Evolutionary conservation across 2,888 invertebrate species (phyloP).

Genomic region (Drosophila neotestacea): DNA sequence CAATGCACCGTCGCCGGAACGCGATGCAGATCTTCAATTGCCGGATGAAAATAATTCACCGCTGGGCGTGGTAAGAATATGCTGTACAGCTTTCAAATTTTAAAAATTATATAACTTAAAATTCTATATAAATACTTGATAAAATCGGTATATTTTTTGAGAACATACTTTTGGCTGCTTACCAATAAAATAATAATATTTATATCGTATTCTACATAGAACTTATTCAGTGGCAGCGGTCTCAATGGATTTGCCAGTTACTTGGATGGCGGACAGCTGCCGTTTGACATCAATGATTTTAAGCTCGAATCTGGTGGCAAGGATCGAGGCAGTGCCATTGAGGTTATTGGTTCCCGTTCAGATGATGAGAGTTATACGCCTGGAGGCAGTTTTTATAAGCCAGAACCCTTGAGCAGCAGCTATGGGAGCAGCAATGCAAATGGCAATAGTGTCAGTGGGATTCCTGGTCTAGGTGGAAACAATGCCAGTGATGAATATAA

Average conservation of each 20-base stretch:
- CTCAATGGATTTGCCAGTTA: slow-evolving; percentile 88
- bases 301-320: slow-evolving; percentile 76
- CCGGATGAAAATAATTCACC: slow-evolving; percentile 86
- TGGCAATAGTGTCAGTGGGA: slow-evolving; percentile 41
- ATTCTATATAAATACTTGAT: too few species aligned
- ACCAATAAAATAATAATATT: neutral
- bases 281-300: slow-evolving; percentile 87
- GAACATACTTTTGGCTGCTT: too few species aligned
- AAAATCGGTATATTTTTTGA: too few species aligned
- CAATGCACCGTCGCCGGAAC: slow-evolving; percentile 91
- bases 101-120: too few species aligned
- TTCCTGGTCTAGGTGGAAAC: slow-evolving; percentile 55
- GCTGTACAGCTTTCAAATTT: too few species aligned
- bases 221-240: slow-evolving; percentile 77
- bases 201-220: slow-evolving; percentile 58
- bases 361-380: slow-evolving; percentile 86
- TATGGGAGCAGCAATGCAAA: slow-evolving; percentile 45
- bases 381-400: slow-evolving; percentile 86
- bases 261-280: slow-evolving; percentile 87
- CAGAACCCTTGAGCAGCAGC: slow-evolving; percentile 79
- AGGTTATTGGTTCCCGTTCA: slow-evolving; percentile 87
- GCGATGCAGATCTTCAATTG: slow-evolving; percentile 92
- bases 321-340: slow-evolving; percentile 84
- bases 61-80: slow-evolving; percentile 67
- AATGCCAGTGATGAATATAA: slow-evolving; percentile 53